Conservation (phyloP, 1,140 invertebrate species). For the Octopus bimaculoides region DNA sequence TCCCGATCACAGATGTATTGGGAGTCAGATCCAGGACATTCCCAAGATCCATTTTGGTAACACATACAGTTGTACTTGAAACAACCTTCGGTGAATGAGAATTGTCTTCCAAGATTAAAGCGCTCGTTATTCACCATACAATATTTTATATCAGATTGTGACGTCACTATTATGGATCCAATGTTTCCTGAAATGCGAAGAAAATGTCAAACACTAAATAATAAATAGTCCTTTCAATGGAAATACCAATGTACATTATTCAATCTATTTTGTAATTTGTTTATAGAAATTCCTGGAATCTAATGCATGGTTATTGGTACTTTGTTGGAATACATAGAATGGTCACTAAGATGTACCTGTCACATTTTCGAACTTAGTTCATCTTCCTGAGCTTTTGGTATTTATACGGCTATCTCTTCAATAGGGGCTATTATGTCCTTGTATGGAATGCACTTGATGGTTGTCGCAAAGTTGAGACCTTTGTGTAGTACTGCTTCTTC, state of each 20-base stretch:
- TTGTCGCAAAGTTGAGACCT: too few species aligned
- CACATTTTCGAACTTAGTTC: too few species aligned
- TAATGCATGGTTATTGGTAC: background rate
- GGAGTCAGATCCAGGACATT: slow-evolving; percentile 26
- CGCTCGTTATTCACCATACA: slow-evolving; percentile 5
- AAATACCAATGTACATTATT: background rate
- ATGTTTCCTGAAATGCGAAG: background rate
- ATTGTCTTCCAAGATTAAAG: background rate
- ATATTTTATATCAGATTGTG: background rate
- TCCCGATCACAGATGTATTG: slow-evolving; percentile 21
- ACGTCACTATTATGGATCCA: slow-evolving; percentile 17
- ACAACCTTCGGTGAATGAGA: slow-evolving; percentile 28
- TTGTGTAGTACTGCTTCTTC: too few species aligned
- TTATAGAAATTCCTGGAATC: background rate
- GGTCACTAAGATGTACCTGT: too few species aligned
- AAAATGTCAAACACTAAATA: background rate
- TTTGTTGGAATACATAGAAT: too few species aligned
- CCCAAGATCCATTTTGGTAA: slow-evolving; percentile 31
- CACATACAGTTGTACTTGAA: slow-evolving; percentile 34
- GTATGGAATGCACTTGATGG: too few species aligned
- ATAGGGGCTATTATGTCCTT: too few species aligned
- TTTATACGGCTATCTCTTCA: too few species aligned
- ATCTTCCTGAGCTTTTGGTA: too few species aligned
- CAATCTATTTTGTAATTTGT: background rate
- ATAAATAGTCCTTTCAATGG: background rate